phyloP scores from a whole-genome alignment of 1,140 invertebrate genomes.

The Danaus plexippus region DNA sequence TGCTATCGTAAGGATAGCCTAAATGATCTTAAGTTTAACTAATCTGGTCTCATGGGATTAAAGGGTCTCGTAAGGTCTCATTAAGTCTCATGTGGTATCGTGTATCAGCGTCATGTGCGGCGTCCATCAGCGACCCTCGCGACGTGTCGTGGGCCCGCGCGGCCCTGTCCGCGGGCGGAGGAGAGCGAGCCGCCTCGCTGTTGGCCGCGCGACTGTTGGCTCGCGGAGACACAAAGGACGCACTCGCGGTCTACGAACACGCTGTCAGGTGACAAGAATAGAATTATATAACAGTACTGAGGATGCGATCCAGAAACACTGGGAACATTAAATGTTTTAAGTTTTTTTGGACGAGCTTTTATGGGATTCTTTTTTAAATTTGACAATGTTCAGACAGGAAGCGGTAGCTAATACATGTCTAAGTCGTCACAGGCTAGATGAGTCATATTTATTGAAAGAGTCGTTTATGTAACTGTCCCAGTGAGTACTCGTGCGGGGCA shows the following conservation, averaged over 20 bases:
- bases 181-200: slow-evolving; percentile 46
- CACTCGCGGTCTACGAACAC: slow-evolving; percentile 48
- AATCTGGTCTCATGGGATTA: too few relatives aligned
- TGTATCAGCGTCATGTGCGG: slow-evolving; percentile 45
- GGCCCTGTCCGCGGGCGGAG: slow-evolving; percentile 44
- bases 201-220: slow-evolving; percentile 42
- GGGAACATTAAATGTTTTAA: too few relatives aligned
- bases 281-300: not conserved
- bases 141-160: slow-evolving; percentile 54
- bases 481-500: slow-evolving; percentile 45
- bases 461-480: slow-evolving; percentile 10
- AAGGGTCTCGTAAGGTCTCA: too few relatives aligned
- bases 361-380: too few relatives aligned
- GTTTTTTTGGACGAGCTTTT: too few relatives aligned
- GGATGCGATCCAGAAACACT: too few relatives aligned
- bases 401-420: too few relatives aligned
- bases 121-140: slow-evolving; percentile 34
- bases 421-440: too few relatives aligned
- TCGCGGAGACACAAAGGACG: slow-evolving; percentile 32
- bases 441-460: not conserved
- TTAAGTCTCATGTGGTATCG: not conserved
- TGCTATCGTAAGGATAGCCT: too few relatives aligned
- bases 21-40: too few relatives aligned
- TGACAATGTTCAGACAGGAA: too few relatives aligned
- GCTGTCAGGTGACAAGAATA: slow-evolving; percentile 34